A percentile compares a stretch with the other conserved stretches of the same genome.
Conservation (phyloP, 2,797 vertebrate genomes). For the Caiman crocodilus region DNA sequence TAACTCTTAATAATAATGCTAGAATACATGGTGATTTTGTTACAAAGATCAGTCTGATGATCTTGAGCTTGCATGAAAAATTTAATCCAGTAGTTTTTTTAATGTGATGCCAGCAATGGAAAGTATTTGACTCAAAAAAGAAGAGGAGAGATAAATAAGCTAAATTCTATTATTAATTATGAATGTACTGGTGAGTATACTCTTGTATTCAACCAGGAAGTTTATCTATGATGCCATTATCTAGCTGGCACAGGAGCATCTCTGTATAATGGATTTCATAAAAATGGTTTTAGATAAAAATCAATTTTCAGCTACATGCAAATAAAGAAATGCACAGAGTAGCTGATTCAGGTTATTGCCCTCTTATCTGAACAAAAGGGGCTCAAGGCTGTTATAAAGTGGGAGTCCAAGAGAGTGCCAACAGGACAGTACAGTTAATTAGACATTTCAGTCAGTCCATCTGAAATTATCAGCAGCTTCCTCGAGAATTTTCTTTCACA, state of each 20-base stretch:
- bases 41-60: neutral
- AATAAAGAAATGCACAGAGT: neutral
- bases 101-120: neutral
- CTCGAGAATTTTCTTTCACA: fast-evolving
- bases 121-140: neutral
- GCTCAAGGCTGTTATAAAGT: slow-evolving; percentile 3
- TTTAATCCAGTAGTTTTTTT: neutral
- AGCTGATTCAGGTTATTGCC: neutral
- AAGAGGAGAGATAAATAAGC: neutral
- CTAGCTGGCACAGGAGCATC: neutral
- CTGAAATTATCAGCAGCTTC: neutral
- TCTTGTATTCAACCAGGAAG: neutral
- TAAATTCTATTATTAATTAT: neutral
- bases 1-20: neutral
- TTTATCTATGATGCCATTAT: neutral
- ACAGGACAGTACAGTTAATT: neutral
- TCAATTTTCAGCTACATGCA: neutral
- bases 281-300: neutral
- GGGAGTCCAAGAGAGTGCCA: neutral
- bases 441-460: neutral
- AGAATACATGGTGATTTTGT: neutral
- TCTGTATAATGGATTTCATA: neutral
- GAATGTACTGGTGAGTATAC: neutral
- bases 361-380: neutral
- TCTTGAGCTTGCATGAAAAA: neutral